A percentile compares a stretch with the other conserved stretches of the same genome.
These are phyloP conservation scores for Lepus oiostolus DNA, from an alignment of 2,797 vertebrate species.

Conservation along the genomic window DNA sequence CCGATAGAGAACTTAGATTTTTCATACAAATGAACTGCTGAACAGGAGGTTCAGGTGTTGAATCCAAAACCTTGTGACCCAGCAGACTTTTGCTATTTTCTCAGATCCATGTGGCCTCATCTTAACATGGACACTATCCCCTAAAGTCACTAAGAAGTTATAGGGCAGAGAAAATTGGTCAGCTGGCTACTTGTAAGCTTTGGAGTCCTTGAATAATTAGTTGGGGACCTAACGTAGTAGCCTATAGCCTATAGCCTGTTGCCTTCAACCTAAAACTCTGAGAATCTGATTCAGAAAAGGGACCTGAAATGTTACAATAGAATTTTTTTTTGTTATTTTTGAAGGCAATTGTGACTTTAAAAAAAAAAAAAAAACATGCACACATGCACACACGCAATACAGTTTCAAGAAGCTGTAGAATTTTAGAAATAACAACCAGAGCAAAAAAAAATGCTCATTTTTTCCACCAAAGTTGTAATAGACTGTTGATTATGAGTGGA, in stretches of 20 bases:
- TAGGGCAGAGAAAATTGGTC: not conserved
- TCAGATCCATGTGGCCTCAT: not conserved
- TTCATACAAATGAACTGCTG: not conserved
- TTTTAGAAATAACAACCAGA: not conserved
- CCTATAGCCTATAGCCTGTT: not conserved
- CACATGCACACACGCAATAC: not conserved
- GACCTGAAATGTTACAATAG: not conserved
- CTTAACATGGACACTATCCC: not conserved
- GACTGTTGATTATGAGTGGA: not conserved
- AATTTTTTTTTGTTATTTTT: not conserved
- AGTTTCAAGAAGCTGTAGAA: conserved; percentile 21
- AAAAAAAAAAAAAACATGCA: not conserved
- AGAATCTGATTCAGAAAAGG: conserved; percentile 28
- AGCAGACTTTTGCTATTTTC: not conserved
- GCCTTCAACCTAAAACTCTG: not conserved
- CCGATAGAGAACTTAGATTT: not conserved
- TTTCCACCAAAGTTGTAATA: conserved; percentile 26
- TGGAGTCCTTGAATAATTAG: not conserved
- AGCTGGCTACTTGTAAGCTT: not conserved
- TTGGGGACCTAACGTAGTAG: not conserved
- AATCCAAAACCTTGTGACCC: not conserved
- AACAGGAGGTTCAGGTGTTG: not conserved
- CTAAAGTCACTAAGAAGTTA: not conserved
- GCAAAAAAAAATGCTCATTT: conserved; percentile 43
- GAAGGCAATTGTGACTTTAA: conserved; percentile 22